Base-by-base conservation (phyloP, 2,797 vertebrate species). In the Diplodus sargus region DNA sequence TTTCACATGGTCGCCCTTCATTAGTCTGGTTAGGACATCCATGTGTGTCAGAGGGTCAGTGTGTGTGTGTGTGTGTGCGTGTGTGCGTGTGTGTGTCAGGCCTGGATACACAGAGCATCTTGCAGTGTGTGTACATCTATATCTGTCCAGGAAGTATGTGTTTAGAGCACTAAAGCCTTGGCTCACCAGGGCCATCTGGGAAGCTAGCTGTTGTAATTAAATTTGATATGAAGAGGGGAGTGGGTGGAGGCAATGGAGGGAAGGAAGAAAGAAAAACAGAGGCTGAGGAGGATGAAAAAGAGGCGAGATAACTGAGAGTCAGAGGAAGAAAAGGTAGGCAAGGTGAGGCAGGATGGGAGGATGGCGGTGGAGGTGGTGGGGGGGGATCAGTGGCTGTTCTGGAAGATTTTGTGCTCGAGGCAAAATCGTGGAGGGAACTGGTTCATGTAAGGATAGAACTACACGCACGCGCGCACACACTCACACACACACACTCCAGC, bases 141-240 rank as follows among this genome's bases (percentile, higher is more conserved):
- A 85, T 91, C 87, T 79, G 78, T 84, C 78, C 83, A 85, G 73
- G 84, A 89, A 89, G 81, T 83, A 69, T 79, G 82, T 78, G 81
- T 90, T 85, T 81, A 65, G 81, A 86, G 79, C 77, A 59, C 85
- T 85, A 77, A 87, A 88, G 78, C 75, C 52, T 5, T 65, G 79
- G 79, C 86, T 93, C 83, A 78, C 71, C 30, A 66, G 66, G 90
- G 92, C 92, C 92, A 92, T 93, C 90, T 94, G 92, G 90, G 80
- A 87, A 87, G 64, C 87, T 87, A 70, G 87, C 72, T 87, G 83
- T 39, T 84, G 80, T 92, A 93, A 93, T 94, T 93, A 91, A 84
- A 90, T 93, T 82, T 83, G 72, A 87, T 90, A 83, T 87, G 76
- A 89, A 78, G 48, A 54, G 58, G 82, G 75, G 66, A 47, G 73